Evolutionary conservation across 2,888 invertebrate genomes (phyloP), one percentile per base, ranked within the genome.

Genomic region (Microctonus hyperodae): DNA sequence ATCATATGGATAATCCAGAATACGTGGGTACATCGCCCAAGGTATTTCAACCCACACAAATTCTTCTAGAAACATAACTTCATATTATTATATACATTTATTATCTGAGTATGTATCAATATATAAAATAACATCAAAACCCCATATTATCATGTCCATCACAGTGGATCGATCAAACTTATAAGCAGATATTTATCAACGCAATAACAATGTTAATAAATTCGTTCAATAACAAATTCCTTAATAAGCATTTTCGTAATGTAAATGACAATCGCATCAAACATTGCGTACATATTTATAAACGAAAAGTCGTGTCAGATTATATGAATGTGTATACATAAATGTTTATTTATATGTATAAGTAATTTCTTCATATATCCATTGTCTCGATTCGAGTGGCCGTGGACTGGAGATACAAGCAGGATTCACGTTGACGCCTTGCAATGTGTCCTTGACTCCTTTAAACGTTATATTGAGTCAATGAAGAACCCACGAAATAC

Each of bases 1-100:
- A 71, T 72, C 72, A 72, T 65, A 69, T 64, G 67, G 65, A 48
- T 66, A 69, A 72, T 69, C 66, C 69, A 65, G 69, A 58, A 51
- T 70, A 73, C 72, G 73, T 73, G 73, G 73, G 73, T 70, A 71
- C 60, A 68, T 62, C 56, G 59, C 65, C 66, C 71, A 73, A 72
- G 73, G 70, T 67, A 58, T 51, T 48, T 58, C 58, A 65, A 56
- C 66, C 66, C 66, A 67, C 66, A 62, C 51, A 28, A 67, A 67
- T 67, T 67, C 66, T 51, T 57, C 62, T 5, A 11, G 53, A 37
- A 37, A 58, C 37, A 37, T 31, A 33, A 33, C 28, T 13, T 16
- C 31, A 51, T 6, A n/a, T 33, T 33, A 51, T 51, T 16, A 9
- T 51, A 51, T 28, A 25, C 23, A 25, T 28, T 5, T 28, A 28